Percentiles rank a stretch among this genome's conserved stretches.
Evolutionary conservation across 2,888 invertebrate species (phyloP).

Genomic region (Neoscelio sp.): DNA sequence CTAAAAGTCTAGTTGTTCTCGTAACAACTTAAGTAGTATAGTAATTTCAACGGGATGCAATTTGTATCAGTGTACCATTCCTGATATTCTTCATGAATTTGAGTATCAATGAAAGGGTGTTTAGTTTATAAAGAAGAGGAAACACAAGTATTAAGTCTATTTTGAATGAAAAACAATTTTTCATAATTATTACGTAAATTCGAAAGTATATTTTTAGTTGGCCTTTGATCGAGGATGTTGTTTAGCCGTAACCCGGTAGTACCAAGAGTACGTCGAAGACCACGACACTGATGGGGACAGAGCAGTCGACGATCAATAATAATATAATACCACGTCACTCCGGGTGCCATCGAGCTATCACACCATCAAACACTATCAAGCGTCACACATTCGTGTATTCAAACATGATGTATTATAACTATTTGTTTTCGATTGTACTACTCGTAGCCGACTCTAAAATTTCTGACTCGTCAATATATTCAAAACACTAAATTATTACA

Average conservation of each 20-base stretch:
- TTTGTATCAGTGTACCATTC: too few species aligned
- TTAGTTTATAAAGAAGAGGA: too few species aligned
- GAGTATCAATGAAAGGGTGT: too few species aligned
- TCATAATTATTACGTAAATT: constrained; percentile 10
- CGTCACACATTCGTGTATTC: constrained; percentile 59
- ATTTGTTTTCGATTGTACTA: constrained; percentile 46
- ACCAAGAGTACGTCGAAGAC: constrained; percentile 76
- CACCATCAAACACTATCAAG: constrained; percentile 74
- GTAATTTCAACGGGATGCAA: too few species aligned
- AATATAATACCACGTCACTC: constrained; percentile 78
- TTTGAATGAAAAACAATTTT: constrained; percentile 1
- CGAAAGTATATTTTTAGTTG: constrained; percentile 15
- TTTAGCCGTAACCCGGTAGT: constrained; percentile 75
- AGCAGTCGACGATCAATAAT: constrained; percentile 79
- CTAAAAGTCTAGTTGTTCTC: too few species aligned
- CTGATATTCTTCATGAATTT: too few species aligned
- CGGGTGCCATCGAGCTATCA: constrained; percentile 77
- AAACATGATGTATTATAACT: constrained; percentile 47
- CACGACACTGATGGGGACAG: constrained; percentile 78
- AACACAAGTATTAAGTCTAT: too few species aligned
- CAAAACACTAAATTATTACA: constrained; percentile 30
- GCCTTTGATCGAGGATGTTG: constrained; percentile 64
- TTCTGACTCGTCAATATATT: constrained; percentile 34
- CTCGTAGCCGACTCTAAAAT: constrained; percentile 22
- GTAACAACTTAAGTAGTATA: too few species aligned